phyloP scores from a whole-genome alignment of 2,113 vertebrate genomes.

The Psophia crepitans region DNA sequence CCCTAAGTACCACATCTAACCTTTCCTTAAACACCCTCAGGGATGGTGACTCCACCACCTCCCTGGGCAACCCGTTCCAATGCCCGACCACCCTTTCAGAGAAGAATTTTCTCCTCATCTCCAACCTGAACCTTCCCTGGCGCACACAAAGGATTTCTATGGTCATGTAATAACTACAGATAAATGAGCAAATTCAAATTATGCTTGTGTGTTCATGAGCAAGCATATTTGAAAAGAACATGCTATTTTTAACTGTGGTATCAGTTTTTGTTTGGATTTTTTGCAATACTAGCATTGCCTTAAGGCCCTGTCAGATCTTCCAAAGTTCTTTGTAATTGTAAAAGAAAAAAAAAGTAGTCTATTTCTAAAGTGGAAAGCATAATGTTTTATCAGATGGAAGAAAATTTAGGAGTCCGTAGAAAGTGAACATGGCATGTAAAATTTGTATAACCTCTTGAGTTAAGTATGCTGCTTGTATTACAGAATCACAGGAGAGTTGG shows the following conservation, averaged over 20 bases:
- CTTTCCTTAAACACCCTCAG: too few species aligned
- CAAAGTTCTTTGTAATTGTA: not conserved
- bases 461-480: not conserved
- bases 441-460: not conserved
- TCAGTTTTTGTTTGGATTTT: not conserved
- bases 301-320: not conserved
- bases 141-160: too few species aligned
- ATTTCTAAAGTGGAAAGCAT: not conserved
- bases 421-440: not conserved
- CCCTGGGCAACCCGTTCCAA: too few species aligned
- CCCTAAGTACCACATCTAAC: too few species aligned
- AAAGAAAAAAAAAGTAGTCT: not conserved
- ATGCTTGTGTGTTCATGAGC: not conserved
- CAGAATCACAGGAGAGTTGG: too few species aligned
- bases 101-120: too few species aligned
- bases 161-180: not conserved
- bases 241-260: not conserved
- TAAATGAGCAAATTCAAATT: not conserved
- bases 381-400: not conserved
- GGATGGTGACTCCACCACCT: too few species aligned
- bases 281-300: not conserved
- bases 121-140: too few species aligned
- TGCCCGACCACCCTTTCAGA: too few species aligned
- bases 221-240: not conserved
- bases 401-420: not conserved